These are phyloP conservation scores for Drosophila falleni DNA, from an alignment of 2,888 invertebrate species.

Conservation along the genomic window DNA sequence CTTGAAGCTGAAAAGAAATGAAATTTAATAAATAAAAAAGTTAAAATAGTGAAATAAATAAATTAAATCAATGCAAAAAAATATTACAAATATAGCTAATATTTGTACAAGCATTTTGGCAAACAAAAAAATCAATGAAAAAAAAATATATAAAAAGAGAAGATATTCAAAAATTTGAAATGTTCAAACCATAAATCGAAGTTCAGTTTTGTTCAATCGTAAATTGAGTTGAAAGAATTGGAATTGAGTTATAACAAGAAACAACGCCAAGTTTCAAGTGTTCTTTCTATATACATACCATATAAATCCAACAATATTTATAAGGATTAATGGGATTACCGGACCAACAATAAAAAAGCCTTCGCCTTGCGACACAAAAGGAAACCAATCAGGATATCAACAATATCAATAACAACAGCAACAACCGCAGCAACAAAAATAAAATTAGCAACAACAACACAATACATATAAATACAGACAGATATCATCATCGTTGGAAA, in stretches of 20 bases:
- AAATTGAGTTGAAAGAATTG: slow-evolving; percentile 41
- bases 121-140: slow-evolving; percentile 4
- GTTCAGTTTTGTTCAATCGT: slow-evolving; percentile 47
- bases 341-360: slow-evolving; percentile 43
- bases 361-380: slow-evolving; percentile 23
- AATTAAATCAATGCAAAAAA: slow-evolving; percentile 23
- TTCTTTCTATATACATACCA: slow-evolving; percentile 5
- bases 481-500: slow-evolving; percentile 84
- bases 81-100: slow-evolving; percentile 6
- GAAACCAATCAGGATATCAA: slow-evolving; percentile 32
- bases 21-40: slow-evolving; percentile 22
- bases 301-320: slow-evolving; percentile 19
- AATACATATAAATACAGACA: slow-evolving; percentile 50
- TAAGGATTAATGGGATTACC: slow-evolving; percentile 50
- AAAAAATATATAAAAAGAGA: slow-evolving; percentile 18
- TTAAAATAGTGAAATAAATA: slow-evolving; percentile 57
- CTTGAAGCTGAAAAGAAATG: slow-evolving; percentile 62
- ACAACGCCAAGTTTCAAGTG: slow-evolving; percentile 36
- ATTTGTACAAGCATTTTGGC: slow-evolving; percentile 17
- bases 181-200: slow-evolving; percentile 45
- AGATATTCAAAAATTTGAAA: slow-evolving; percentile 25
- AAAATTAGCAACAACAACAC: slow-evolving; percentile 26
- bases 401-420: slow-evolving; percentile 14
- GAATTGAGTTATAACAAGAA: slow-evolving; percentile 11
- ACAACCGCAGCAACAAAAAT: slow-evolving; percentile 1